phyloP scores from a whole-genome alignment of 2,113 vertebrate species.

The Labeo catla region DNA sequence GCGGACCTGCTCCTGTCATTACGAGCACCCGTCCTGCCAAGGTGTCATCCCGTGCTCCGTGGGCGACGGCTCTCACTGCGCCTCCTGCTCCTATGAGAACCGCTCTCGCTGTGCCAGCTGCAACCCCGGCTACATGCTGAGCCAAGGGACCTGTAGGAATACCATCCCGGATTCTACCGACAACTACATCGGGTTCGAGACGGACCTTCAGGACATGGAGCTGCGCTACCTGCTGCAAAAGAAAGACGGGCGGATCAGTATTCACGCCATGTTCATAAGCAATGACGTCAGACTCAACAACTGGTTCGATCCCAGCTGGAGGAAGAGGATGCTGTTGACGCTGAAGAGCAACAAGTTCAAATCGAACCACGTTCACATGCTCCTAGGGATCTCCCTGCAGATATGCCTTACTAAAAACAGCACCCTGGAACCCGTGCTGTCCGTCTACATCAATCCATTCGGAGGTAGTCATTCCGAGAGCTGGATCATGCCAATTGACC shows the following conservation, averaged over 20 bases:
- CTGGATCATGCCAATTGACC: conserved; percentile 83
- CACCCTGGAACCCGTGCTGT: conserved; percentile 80
- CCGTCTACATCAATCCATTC: conserved; percentile 82
- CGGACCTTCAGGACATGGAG: conserved; percentile 80
- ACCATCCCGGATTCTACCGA: conserved; percentile 81
- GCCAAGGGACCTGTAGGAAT: conserved; percentile 77
- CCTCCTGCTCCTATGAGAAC: conserved; percentile 80
- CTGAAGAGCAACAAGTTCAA: conserved; percentile 85
- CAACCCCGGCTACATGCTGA: conserved; percentile 80
- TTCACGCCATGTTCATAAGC: conserved; percentile 84
- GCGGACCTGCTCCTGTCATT: conserved; percentile 77
- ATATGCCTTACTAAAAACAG: conserved; percentile 85
- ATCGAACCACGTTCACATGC: conserved; percentile 82
- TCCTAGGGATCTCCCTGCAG: conserved; percentile 81
- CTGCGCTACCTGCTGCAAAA: conserved; percentile 79
- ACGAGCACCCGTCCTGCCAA: conserved; percentile 77
- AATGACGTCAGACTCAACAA: conserved; percentile 81
- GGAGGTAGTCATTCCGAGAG: conserved; percentile 84
- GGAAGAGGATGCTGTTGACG: conserved; percentile 83
- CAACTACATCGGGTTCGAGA: conserved; percentile 83
- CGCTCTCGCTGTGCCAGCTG: conserved; percentile 80
- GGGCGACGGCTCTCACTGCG: conserved; percentile 75
- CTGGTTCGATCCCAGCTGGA: conserved; percentile 84
- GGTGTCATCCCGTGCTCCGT: conserved; percentile 77
- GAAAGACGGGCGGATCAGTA: conserved; percentile 75